These are phyloP conservation scores for Carcharodon carcharias DNA, from an alignment of 2,797 vertebrate species.

Conservation along the genomic window DNA sequence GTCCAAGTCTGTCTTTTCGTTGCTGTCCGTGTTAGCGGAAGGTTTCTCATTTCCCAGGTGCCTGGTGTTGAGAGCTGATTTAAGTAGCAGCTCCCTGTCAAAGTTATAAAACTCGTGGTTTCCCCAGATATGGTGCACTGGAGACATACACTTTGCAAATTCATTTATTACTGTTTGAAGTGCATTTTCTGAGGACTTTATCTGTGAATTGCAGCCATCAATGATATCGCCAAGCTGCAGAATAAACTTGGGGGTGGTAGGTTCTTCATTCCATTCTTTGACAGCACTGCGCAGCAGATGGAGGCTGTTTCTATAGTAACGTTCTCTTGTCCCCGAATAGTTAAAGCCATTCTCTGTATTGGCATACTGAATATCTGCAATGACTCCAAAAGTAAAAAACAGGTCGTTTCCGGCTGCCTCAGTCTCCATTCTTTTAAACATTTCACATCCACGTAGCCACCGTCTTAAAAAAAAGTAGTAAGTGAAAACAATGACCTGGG, in stretches of 20 bases:
- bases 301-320: constrained; percentile 77
- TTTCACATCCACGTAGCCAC: not conserved
- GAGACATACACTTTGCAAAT: constrained; percentile 52
- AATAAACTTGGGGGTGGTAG: constrained; percentile 58
- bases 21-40: not conserved
- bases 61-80: constrained; percentile 65
- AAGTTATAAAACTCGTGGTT: constrained; percentile 97
- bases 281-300: constrained; percentile 60
- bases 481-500: not conserved
- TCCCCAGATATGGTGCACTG: constrained; percentile 87
- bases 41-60: constrained; percentile 39
- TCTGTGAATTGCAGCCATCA: constrained; percentile 71
- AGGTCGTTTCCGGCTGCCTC: constrained; percentile 41
- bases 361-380: constrained; percentile 84
- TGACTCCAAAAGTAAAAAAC: constrained; percentile 75
- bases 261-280: constrained; percentile 58
- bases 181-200: constrained; percentile 57
- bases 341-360: constrained; percentile 76
- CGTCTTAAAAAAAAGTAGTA: not conserved
- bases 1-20: constrained; percentile 10
- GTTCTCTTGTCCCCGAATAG: constrained; percentile 53
- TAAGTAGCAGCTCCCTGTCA: constrained; percentile 59
- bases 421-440: not conserved
- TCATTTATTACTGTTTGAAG: constrained; percentile 62
- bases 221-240: constrained; percentile 86